Evolutionary conservation across 2,888 invertebrate genomes (phyloP).

Genomic region (Mythimna impura): DNA sequence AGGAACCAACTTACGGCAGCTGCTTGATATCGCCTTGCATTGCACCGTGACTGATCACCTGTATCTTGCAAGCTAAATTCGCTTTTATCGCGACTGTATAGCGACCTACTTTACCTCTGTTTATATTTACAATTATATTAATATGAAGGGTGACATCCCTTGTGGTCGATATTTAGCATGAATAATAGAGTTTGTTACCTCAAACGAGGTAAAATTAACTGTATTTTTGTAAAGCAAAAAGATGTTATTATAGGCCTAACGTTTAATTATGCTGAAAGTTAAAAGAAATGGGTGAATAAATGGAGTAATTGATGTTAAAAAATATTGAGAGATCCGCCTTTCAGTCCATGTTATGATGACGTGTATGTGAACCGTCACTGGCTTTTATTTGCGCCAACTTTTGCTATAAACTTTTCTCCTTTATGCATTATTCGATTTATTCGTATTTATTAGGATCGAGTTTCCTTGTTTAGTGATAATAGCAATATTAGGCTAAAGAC

Average conservation of each 20-base stretch:
- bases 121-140: conserved; percentile 35
- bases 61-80: conserved; percentile 33
- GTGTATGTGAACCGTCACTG: conserved; percentile 8
- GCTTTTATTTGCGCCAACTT: conserved; percentile 28
- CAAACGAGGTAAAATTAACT: conserved; percentile 12
- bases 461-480: conserved; percentile 27
- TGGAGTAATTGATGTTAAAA: conserved; percentile 16
- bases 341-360: conserved; percentile 16
- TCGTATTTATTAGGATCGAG: conserved; percentile 29
- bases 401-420: conserved; percentile 26
- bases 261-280: conserved; percentile 21
- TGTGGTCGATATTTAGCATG: conserved; percentile 41
- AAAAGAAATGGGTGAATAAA: background rate
- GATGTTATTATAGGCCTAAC: conserved; percentile 30
- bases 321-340: conserved; percentile 33
- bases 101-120: conserved; percentile 35
- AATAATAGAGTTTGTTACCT: conserved; percentile 36
- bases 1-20: conserved; percentile 30
- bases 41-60: conserved; percentile 43
- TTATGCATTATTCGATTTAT: conserved; percentile 17
- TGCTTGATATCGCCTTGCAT: conserved; percentile 17
- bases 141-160: conserved; percentile 17
- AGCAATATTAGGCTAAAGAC: conserved; percentile 16
- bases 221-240: conserved; percentile 46
- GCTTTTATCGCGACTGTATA: conserved; percentile 42